Evolutionary conservation across 2,888 invertebrate species (phyloP).

Genomic region (Chalcis sispes): DNA sequence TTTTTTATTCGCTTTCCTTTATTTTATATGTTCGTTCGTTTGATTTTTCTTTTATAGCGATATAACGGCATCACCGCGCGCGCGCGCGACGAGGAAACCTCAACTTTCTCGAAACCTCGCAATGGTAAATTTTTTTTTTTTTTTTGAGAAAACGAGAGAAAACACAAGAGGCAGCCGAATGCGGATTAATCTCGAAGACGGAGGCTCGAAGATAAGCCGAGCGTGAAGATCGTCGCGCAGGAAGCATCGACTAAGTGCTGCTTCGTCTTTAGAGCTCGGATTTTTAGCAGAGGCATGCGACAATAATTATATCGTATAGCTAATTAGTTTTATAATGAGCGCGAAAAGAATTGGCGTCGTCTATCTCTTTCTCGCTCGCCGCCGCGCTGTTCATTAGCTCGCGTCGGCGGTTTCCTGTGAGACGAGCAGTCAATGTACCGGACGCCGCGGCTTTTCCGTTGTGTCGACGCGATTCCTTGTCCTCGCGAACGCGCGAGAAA

Average conservation of each 20-base stretch:
- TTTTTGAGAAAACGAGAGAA: neutral
- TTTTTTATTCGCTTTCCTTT: neutral
- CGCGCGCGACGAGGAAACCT: no score
- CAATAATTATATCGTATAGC: slow-evolving; percentile 66
- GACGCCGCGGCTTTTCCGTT: slow-evolving; percentile 40
- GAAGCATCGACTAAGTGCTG: slow-evolving; percentile 51
- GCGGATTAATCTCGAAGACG: slow-evolving; percentile 1
- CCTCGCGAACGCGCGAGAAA: slow-evolving; percentile 12
- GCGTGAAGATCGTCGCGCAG: slow-evolving; percentile 62
- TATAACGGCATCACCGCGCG: no score
- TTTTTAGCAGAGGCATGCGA: slow-evolving; percentile 61
- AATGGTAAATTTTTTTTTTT: no score
- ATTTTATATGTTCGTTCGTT: no score
- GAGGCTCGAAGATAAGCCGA: slow-evolving; percentile 26
- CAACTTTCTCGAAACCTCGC: no score
- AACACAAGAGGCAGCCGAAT: slow-evolving; percentile 8
- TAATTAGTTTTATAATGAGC: slow-evolving; percentile 70
- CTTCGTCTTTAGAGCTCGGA: slow-evolving; percentile 26
- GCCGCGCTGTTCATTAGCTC: slow-evolving; percentile 59
- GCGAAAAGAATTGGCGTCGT: slow-evolving; percentile 50
- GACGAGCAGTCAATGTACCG: slow-evolving; percentile 60
- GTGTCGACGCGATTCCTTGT: slow-evolving; percentile 1
- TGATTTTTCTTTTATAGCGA: no score
- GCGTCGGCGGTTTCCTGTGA: slow-evolving; percentile 26
- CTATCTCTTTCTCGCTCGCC: slow-evolving; percentile 35